These are phyloP conservation scores for Tricholaema leucomelas DNA, from an alignment of 2,113 vertebrate genomes.

Conservation along the genomic window DNA sequence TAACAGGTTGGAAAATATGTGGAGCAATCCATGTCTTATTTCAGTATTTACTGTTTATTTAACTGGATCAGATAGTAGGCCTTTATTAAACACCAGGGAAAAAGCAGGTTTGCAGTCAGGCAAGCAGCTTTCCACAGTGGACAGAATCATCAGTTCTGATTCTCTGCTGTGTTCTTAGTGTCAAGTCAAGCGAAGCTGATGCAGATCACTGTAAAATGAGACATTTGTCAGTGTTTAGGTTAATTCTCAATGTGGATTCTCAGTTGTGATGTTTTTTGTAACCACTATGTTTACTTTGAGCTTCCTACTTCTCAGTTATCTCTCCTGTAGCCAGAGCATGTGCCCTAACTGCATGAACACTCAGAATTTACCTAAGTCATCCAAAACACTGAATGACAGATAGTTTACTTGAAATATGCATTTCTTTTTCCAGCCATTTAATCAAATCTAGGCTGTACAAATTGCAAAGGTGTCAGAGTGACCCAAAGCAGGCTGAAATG, in stretches of 20 bases:
- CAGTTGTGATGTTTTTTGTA: background rate
- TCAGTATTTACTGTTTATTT: background rate
- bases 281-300: background rate
- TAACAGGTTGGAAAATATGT: background rate
- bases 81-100: background rate
- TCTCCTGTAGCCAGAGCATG: background rate
- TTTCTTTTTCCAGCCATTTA: background rate
- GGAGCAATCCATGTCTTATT: background rate
- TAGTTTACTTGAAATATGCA: background rate
- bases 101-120: background rate
- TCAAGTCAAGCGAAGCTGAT: background rate
- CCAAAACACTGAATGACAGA: background rate
- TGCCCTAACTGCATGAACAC: background rate
- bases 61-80: background rate
- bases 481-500: background rate
- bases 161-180: background rate
- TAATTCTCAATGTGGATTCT: background rate
- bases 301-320: background rate
- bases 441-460: background rate
- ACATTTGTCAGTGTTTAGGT: background rate
- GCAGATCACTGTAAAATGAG: background rate
- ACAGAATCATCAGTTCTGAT: background rate
- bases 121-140: background rate
- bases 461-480: background rate
- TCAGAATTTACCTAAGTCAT: background rate